Evolutionary conservation across 53 echinoderm and acorn worm genomes (phyloP).

Genomic region (Zoroaster sp.): DNA sequence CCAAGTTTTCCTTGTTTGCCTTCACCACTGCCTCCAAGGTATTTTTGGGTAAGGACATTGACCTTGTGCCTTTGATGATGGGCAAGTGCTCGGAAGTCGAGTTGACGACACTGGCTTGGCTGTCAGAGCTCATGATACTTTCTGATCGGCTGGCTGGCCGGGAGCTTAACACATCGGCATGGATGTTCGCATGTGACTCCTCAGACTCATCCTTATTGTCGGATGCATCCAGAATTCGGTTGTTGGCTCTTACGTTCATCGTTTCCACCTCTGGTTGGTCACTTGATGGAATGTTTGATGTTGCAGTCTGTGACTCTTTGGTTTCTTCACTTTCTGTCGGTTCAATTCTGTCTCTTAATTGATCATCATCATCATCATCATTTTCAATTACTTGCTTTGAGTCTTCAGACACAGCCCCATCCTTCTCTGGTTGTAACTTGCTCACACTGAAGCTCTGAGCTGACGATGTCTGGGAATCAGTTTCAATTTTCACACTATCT

Average conservation of each 20-base stretch:
- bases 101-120: neutral
- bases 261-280: neutral
- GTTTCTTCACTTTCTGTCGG: neutral
- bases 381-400: neutral
- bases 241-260: too few relatives aligned
- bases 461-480: neutral
- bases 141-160: neutral
- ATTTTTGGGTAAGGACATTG: slow-evolving; percentile 16
- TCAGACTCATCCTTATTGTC: neutral
- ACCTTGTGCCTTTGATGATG: slow-evolving; percentile 33
- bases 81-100: slow-evolving; percentile 35
- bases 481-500: neutral
- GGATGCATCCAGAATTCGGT: neutral
- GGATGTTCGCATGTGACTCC: neutral
- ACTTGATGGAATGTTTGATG: neutral
- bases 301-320: neutral
- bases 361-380: neutral
- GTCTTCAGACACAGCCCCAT: neutral
- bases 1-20: slow-evolving; percentile 73
- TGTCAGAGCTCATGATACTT: neutral
- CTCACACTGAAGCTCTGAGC: neutral
- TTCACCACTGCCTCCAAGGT: slow-evolving; percentile 26
- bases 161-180: neutral
- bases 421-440: neutral
- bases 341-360: neutral